Evolutionary conservation across 2,888 invertebrate genomes (phyloP).

Genomic region (Campoplex nolae): DNA sequence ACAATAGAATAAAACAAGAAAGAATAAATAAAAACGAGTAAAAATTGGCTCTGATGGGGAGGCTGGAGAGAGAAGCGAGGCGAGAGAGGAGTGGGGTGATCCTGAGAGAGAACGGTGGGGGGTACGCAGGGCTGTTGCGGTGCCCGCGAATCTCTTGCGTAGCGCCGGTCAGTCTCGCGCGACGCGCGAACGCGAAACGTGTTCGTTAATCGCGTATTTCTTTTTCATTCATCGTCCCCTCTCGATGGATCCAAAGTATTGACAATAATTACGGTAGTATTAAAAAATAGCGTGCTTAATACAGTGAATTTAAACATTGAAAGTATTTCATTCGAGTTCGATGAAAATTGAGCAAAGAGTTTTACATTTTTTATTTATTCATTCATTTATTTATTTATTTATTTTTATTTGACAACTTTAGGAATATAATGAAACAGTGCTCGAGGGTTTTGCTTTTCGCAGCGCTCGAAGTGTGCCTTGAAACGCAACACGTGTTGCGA

Average conservation of each 20-base stretch:
- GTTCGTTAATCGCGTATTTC: not conserved
- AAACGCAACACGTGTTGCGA: slow-evolving; percentile 13
- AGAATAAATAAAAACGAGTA: slow-evolving; percentile 5
- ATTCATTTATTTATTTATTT: not conserved
- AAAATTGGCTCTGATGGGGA: not conserved
- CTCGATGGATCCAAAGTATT: slow-evolving; percentile 19
- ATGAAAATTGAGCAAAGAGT: not conserved
- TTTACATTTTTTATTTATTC: not conserved
- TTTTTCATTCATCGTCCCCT: not conserved
- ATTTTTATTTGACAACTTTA: not conserved
- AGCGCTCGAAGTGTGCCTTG: not conserved
- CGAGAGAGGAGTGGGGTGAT: not conserved
- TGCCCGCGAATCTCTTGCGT: slow-evolving; percentile 41
- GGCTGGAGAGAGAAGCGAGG: too few species aligned
- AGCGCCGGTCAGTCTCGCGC: slow-evolving; percentile 79
- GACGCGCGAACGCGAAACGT: slow-evolving; percentile 74
- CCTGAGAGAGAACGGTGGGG: slow-evolving; percentile 63
- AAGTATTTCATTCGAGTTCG: not conserved
- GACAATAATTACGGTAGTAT: not conserved
- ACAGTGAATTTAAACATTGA: not conserved
- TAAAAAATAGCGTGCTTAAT: not conserved
- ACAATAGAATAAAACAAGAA: slow-evolving; percentile 52
- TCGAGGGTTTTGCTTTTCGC: not conserved
- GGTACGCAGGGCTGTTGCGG: slow-evolving; percentile 62
- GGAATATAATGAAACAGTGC: slow-evolving; percentile 5